Evolutionary conservation across 2,113 vertebrate genomes (phyloP).

Genomic region (Columba livia): DNA sequence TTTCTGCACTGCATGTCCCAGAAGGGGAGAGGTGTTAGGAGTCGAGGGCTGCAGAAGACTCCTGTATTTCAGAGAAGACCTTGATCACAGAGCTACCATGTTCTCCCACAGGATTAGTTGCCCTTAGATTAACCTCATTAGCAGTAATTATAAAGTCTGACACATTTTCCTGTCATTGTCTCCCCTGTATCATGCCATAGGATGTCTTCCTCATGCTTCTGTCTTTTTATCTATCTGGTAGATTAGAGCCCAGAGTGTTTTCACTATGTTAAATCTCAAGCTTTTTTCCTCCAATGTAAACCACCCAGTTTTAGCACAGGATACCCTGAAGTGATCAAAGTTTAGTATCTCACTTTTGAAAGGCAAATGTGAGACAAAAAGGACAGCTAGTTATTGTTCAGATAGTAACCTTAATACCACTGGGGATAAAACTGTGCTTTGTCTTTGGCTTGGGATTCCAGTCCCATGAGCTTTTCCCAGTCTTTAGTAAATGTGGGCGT

Average conservation of each 20-base stretch:
- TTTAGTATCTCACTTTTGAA: not conserved
- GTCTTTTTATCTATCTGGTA: constrained; percentile 8
- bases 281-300: not conserved
- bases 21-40: not conserved
- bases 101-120: constrained; percentile 15
- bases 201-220: not conserved
- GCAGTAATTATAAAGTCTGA: constrained; percentile 43
- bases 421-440: not conserved
- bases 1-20: not conserved
- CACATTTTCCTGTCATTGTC: constrained; percentile 12
- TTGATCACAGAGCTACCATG: not conserved
- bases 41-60: not conserved
- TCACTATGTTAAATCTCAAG: not conserved
- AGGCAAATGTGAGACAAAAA: not conserved
- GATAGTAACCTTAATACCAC: not conserved
- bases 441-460: not conserved
- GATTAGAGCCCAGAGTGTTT: not conserved
- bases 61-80: not conserved
- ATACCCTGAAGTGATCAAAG: not conserved
- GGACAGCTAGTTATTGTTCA: not conserved
- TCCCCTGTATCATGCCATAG: not conserved
- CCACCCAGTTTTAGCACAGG: not conserved
- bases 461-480: not conserved
- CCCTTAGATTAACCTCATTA: constrained; percentile 46
- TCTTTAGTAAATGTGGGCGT: not conserved